A percentile compares a stretch with the other conserved stretches of the same genome.
Evolutionary conservation across 92 coral and sea anemone species (phyloP).

Genomic region (Heteractis magnifica): DNA sequence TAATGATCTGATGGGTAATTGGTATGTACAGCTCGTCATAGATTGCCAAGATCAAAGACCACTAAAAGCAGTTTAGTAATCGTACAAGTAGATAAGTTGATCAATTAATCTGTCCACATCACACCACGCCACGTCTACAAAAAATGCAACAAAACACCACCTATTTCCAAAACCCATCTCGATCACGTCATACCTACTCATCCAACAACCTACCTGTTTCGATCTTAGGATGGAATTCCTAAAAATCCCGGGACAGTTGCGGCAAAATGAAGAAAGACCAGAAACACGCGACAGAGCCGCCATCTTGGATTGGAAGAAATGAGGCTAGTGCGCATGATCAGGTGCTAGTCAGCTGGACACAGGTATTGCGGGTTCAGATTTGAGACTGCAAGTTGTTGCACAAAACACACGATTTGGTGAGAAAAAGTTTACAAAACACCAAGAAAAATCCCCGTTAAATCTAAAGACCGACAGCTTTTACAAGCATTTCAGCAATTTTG

Average conservation of each 20-base stretch:
- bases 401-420: not conserved
- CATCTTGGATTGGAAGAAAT: constrained; percentile 69
- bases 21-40: no score
- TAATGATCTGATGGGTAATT: no score
- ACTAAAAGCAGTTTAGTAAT: no score
- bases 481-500: not conserved
- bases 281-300: constrained; percentile 64
- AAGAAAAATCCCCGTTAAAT: not conserved
- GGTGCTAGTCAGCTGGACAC: not conserved
- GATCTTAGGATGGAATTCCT: constrained; percentile 53
- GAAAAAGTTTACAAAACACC: constrained; percentile 20
- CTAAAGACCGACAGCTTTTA: not conserved
- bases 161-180: not conserved
- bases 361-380: constrained; percentile 23
- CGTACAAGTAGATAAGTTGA: no score
- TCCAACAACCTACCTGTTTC: constrained; percentile 51
- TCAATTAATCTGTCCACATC: no score
- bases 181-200: not conserved
- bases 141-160: not conserved
- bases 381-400: not conserved
- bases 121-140: constrained; percentile 18
- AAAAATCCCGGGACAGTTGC: constrained; percentile 47
- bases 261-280: constrained; percentile 47
- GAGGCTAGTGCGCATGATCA: constrained; percentile 35
- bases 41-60: no score